Conservation (phyloP, 1,140 invertebrate genomes). For the Harlomillsia oculata region DNA sequence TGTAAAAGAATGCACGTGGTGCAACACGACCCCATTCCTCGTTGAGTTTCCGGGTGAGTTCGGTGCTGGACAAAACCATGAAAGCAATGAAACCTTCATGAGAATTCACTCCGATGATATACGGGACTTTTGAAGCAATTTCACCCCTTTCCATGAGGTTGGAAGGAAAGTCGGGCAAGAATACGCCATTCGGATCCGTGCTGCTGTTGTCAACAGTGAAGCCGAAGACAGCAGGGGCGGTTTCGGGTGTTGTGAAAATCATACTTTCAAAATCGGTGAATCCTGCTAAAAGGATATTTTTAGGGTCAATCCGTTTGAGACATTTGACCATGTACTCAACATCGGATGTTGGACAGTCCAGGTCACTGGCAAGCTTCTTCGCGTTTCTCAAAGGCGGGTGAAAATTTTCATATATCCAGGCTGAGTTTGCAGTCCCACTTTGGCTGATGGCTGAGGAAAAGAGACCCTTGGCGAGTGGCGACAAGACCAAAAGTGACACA, state of each 20-base stretch:
- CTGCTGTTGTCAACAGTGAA: too few relatives aligned
- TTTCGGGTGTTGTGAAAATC: too few relatives aligned
- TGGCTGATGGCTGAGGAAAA: conserved; percentile 5
- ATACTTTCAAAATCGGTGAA: too few relatives aligned
- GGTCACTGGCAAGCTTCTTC: conserved; percentile 5
- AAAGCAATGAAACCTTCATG: too few relatives aligned
- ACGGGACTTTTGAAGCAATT: too few relatives aligned
- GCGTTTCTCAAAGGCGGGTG: background rate
- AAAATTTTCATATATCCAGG: conserved; percentile 1
- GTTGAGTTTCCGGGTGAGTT: background rate
- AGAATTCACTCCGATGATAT: too few relatives aligned
- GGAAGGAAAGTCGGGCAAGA: too few relatives aligned
- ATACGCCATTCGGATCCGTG: too few relatives aligned
- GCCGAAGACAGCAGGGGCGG: too few relatives aligned
- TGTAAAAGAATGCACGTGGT: background rate
- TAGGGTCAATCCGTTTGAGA: background rate
- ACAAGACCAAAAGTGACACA: conserved; percentile 3
- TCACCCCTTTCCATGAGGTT: too few relatives aligned
- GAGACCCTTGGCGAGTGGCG: conserved; percentile 12
- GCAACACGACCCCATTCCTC: background rate
- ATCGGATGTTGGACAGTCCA: conserved; percentile 16
- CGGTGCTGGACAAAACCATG: background rate
- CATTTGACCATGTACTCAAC: conserved; percentile 15
- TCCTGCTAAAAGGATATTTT: background rate
- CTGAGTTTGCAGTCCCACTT: conserved; percentile 5